Evolutionary conservation across 2,888 invertebrate genomes (phyloP).

Genomic region (Lacanobia oleracea): DNA sequence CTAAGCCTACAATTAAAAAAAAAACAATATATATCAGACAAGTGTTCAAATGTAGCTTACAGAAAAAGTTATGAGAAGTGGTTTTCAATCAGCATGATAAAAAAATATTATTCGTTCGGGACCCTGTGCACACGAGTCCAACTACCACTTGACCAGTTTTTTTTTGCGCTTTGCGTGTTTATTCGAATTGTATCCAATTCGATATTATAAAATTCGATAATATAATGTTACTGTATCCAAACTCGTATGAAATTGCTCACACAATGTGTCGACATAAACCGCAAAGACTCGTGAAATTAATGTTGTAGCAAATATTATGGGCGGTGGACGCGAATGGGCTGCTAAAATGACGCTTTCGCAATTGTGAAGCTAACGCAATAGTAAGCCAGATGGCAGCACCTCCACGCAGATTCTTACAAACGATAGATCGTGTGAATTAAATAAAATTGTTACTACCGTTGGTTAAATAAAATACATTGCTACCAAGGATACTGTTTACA

Average conservation of each 20-base stretch:
- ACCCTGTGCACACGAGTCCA: no score
- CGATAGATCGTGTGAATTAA: neutral
- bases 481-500: no score
- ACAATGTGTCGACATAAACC: slow-evolving; percentile 17
- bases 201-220: slow-evolving; percentile 10
- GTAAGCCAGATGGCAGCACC: slow-evolving; percentile 28
- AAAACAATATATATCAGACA: no score
- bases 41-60: no score
- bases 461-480: slow-evolving; percentile 1
- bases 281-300: slow-evolving; percentile 38
- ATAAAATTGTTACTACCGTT: neutral
- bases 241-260: slow-evolving; percentile 18
- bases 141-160: no score
- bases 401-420: neutral
- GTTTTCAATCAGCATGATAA: no score
- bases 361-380: neutral
- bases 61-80: no score
- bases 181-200: no score
- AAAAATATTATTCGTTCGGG: no score
- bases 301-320: slow-evolving; percentile 29
- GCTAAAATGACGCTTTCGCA: slow-evolving; percentile 25
- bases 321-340: slow-evolving; percentile 26
- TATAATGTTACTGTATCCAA: slow-evolving; percentile 5
- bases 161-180: no score
- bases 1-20: no score